Conservation (phyloP, 2,113 vertebrate species). For the Rhadina sibilatrix region DNA sequence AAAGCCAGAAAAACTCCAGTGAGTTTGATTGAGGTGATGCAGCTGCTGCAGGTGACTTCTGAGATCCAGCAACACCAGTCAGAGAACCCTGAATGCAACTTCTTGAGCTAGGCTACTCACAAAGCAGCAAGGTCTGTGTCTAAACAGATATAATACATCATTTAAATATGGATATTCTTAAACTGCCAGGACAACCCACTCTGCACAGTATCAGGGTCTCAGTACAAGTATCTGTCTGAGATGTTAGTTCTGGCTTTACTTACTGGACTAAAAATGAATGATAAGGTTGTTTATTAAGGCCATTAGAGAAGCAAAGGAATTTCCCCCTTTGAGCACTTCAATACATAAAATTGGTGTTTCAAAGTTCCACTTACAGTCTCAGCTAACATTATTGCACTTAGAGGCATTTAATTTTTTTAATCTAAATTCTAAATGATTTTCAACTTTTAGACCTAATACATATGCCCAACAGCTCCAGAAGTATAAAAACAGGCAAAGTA, state of each 20-base stretch:
- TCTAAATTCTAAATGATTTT: constrained; percentile 10
- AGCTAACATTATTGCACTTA: not conserved
- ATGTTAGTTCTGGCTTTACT: not conserved
- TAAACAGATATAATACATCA: fast-evolving
- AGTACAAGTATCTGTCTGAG: not conserved
- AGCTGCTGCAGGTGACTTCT: not conserved
- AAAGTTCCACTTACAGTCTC: not conserved
- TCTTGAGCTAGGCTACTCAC: not conserved
- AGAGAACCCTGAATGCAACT: not conserved
- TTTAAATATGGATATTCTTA: not conserved
- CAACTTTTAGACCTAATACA: not conserved
- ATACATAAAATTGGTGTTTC: not conserved
- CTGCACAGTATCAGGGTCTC: not conserved
- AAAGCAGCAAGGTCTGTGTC: not conserved
- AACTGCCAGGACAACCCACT: not conserved
- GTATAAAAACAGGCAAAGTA: not conserved
- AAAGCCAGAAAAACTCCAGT: not conserved
- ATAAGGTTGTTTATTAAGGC: not conserved
- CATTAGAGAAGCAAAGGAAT: not conserved
- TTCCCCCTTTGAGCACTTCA: not conserved
- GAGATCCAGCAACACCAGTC: not conserved
- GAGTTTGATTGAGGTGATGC: not conserved
- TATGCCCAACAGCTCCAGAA: not conserved
- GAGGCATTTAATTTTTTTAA: not conserved
- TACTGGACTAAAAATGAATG: not conserved